Percentiles rank a stretch among this genome's conserved stretches.
These are phyloP conservation scores for Zaprionus capensis DNA, from an alignment of 1,140 invertebrate species.

Conservation along the genomic window DNA sequence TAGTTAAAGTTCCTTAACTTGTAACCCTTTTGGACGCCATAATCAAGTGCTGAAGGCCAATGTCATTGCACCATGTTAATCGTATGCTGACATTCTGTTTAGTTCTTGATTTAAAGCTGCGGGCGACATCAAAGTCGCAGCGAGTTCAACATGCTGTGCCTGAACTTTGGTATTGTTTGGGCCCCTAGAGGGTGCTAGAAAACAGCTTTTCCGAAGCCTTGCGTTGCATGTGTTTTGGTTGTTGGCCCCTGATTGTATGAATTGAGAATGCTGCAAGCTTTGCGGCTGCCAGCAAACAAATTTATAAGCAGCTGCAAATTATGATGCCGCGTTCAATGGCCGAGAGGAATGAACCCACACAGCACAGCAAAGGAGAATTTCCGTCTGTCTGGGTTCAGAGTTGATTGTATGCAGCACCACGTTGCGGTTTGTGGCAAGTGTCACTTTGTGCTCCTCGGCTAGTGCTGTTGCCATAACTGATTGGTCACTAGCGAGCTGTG, in stretches of 20 bases:
- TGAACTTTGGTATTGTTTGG: conserved; percentile 52
- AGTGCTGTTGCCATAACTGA: conserved; percentile 63
- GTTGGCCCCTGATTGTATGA: conserved; percentile 21
- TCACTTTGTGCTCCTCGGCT: not conserved
- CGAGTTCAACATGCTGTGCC: conserved; percentile 4
- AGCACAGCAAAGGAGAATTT: conserved; percentile 40
- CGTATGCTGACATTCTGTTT: conserved; percentile 16
- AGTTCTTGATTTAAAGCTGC: conserved; percentile 42
- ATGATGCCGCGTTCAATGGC: conserved; percentile 70
- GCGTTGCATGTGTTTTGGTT: conserved; percentile 25
- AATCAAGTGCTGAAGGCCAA: not conserved
- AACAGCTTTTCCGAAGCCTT: conserved; percentile 14
- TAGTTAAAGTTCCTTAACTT: not conserved
- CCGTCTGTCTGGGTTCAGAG: conserved; percentile 66
- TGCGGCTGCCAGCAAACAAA: conserved; percentile 22
- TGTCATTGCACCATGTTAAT: conserved; percentile 12
- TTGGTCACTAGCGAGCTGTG: conserved; percentile 63
- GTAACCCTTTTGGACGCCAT: not conserved
- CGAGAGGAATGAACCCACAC: conserved; percentile 60
- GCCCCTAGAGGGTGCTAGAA: conserved; percentile 13
- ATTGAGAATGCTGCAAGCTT: not conserved
- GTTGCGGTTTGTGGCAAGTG: conserved; percentile 38
- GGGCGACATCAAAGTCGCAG: conserved; percentile 34
- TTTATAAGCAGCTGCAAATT: conserved; percentile 52
- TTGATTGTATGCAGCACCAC: conserved; percentile 75